These are phyloP conservation scores for Gadopsis marmoratus DNA, from an alignment of 2,797 vertebrate genomes.

Conservation along the genomic window DNA sequence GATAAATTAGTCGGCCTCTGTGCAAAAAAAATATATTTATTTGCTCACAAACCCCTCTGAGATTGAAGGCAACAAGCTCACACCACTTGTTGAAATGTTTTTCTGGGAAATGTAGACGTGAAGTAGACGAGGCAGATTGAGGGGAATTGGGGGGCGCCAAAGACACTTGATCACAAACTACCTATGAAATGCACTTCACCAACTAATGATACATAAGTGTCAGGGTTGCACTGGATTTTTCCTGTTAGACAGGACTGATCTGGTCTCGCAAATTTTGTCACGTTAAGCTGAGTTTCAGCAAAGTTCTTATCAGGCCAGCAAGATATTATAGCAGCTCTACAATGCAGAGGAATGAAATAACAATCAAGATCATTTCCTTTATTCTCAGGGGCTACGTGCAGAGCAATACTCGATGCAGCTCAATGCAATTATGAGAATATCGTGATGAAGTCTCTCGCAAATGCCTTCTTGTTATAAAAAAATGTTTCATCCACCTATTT, in stretches of 20 bases:
- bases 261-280: not conserved
- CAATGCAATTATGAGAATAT: constrained; percentile 41
- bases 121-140: constrained; percentile 26
- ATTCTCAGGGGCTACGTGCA: constrained; percentile 16
- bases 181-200: constrained; percentile 15
- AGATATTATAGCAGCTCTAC: constrained; percentile 27
- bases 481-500: constrained; percentile 39
- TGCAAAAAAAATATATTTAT: constrained; percentile 35
- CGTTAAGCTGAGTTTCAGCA: constrained; percentile 5
- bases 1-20: constrained; percentile 5
- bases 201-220: constrained; percentile 13
- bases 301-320: constrained; percentile 24
- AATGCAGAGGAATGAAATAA: constrained; percentile 29
- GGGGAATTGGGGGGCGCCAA: not conserved
- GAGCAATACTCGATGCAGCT: not conserved
- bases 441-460: constrained; percentile 29
- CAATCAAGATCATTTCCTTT: constrained; percentile 24
- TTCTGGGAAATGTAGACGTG: constrained; percentile 33
- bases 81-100: constrained; percentile 22
- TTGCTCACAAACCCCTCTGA: constrained; percentile 20
- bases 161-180: constrained; percentile 21
- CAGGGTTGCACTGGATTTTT: not conserved
- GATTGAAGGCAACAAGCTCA: constrained; percentile 20
- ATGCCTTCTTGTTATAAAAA: constrained; percentile 36
- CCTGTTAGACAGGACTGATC: constrained; percentile 16